phyloP scores from a whole-genome alignment of 2,888 invertebrate species.

The Cynaeus angustus region DNA sequence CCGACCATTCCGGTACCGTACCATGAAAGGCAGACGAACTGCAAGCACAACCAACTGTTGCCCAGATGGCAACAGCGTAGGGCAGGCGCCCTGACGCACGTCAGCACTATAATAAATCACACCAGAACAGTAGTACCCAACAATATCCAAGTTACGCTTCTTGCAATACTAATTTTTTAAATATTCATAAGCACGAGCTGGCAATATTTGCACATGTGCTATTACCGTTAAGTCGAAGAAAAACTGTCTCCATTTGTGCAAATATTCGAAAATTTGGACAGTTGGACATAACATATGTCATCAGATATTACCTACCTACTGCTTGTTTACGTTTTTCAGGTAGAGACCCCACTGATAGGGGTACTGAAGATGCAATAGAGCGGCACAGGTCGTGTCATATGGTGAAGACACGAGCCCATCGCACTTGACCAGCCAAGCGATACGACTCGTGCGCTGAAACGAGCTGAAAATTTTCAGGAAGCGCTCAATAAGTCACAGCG shows the following conservation, averaged over 20 bases:
- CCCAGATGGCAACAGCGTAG: slow-evolving; percentile 10
- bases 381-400: slow-evolving; percentile 49
- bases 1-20: slow-evolving; percentile 9
- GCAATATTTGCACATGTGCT: slow-evolving; percentile 28
- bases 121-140: neutral
- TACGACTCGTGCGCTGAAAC: slow-evolving; percentile 48
- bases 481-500: slow-evolving; percentile 7
- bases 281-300: slow-evolving; percentile 32
- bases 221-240: slow-evolving; percentile 21
- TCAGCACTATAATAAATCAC: neutral
- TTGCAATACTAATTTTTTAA: slow-evolving; percentile 4
- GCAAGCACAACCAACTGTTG: slow-evolving; percentile 9
- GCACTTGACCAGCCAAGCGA: slow-evolving; percentile 50
- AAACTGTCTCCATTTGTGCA: slow-evolving; percentile 11
- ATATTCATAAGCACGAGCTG: slow-evolving; percentile 22
- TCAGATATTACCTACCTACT: slow-evolving; percentile 16
- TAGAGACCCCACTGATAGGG: slow-evolving; percentile 49
- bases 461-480: slow-evolving; percentile 35
- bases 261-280: slow-evolving; percentile 16
- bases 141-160: neutral
- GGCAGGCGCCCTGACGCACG: slow-evolving; percentile 4
- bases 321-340: slow-evolving; percentile 36
- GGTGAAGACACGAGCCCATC: slow-evolving; percentile 45
- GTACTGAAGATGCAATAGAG: slow-evolving; percentile 45
- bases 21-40: slow-evolving; percentile 9